phyloP scores from a whole-genome alignment of 1,140 invertebrate genomes.

The Scaptomyza graminum region DNA sequence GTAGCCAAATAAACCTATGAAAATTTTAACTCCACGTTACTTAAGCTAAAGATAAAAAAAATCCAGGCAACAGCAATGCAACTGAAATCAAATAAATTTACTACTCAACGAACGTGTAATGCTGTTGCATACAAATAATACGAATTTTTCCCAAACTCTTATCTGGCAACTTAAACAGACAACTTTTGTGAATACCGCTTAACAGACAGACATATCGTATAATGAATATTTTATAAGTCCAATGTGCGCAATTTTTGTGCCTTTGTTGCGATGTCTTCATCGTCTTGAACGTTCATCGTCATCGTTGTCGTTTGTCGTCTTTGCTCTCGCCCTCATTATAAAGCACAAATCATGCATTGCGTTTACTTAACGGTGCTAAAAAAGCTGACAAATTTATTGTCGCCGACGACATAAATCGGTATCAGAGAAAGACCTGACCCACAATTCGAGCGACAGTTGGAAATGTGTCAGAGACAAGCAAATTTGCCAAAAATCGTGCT shows the following conservation, averaged over 20 bases:
- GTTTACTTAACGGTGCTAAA: constrained; percentile 75
- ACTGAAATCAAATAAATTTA: constrained; percentile 14
- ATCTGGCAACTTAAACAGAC: constrained; percentile 11
- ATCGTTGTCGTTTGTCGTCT: constrained; percentile 5
- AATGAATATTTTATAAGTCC: constrained; percentile 63
- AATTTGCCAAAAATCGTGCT: constrained; percentile 77
- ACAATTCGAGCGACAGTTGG: constrained; percentile 17
- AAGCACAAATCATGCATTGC: constrained; percentile 80
- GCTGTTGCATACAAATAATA: constrained; percentile 2
- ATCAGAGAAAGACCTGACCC: constrained; percentile 51
- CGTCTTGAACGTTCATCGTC: constrained; percentile 18
- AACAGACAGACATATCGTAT: constrained; percentile 25
- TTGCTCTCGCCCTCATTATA: constrained; percentile 70
- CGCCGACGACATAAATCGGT: constrained; percentile 73
- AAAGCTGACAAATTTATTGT: constrained; percentile 79
- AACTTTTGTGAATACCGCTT: constrained; percentile 22
- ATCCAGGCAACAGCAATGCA: no score
- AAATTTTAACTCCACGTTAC: neutral
- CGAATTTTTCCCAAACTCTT: neutral
- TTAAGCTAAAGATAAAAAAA: no score
- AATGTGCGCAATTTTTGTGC: neutral
- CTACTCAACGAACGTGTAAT: constrained; percentile 5
- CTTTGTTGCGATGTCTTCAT: constrained; percentile 35
- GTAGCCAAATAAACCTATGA: no score
- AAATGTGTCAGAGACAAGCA: constrained; percentile 68